Evolutionary conservation across 2,113 vertebrate species (phyloP), one percentile per base, ranked within the genome.

Genomic region (Ammodytes marinus): DNA sequence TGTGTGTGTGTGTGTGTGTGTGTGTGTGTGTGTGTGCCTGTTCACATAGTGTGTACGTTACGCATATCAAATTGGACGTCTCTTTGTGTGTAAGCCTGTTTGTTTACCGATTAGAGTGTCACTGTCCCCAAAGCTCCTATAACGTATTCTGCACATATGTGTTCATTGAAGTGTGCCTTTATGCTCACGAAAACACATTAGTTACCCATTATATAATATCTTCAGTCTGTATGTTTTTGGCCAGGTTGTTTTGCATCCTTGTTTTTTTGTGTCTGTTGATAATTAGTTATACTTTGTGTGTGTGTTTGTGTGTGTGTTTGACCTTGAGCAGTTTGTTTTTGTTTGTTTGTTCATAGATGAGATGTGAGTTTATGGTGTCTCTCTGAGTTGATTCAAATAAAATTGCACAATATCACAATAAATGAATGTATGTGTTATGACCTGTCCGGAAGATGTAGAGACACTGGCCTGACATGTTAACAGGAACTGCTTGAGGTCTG

Each of bases 71-170:
- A 35, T 55, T 45, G 52, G 15, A 47, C 54, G 40, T 12, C 60
- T 42, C 35, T 60, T 60, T 72, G 47, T 79, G 54, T 61, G 52
- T 39, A 17, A n/a, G 53, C 52, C 43, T 63, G 50, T 53, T 73
- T 74, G 61, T 77, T 63, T 71, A 37, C 52, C 39, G 13, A 49
- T 39, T n/a, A n/a, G n/a, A n/a, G n/a, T n/a, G n/a, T n/a, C n/a
- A n/a, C n/a, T 42, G 17, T 35, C 11, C 69, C n/a, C n/a, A 35
- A 13, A 0, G 53, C 53, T 15, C n/a, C 49, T 59, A 50, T 70
- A 40, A 27, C 35, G 15, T 69, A 11, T 37, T 6, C 35, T 5
- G 6, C 2, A 27, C n/a, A 50, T 64, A n/a, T 49, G 68, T 46
- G 52, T 15, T 40, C 67, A 13, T 66, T 65, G 39, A 45, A 13